These are phyloP conservation scores for Strongylocentrotus purpuratus DNA, from an alignment of 35 echinoderm and acorn worm species.

Conservation along the genomic window DNA sequence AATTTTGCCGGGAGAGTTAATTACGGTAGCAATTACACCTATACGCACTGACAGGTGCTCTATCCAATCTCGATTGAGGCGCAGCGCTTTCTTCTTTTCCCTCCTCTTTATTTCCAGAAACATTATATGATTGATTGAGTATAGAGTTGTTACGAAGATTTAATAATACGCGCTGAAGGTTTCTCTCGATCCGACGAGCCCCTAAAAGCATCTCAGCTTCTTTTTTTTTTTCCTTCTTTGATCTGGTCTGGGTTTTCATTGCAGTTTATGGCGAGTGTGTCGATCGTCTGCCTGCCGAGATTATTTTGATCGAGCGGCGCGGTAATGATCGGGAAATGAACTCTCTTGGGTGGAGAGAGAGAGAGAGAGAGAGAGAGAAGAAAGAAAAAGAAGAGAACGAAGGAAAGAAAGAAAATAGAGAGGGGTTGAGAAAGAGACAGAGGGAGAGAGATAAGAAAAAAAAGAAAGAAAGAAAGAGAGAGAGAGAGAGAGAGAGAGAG, in stretches of 20 bases:
- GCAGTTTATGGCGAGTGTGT: background rate
- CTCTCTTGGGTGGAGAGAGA: background rate
- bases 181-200: background rate
- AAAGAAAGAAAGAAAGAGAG: no score
- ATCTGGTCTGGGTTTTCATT: background rate
- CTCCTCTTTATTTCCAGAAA: background rate
- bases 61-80: background rate
- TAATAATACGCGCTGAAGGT: constrained; percentile 6
- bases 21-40: constrained; percentile 41
- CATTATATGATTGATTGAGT: background rate
- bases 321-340: background rate
- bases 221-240: background rate
- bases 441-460: no score
- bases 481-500: no score
- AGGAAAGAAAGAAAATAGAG: no score
- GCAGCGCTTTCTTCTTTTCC: background rate
- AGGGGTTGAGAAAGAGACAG: no score
- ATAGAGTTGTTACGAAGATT: constrained; percentile 8
- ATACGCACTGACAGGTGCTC: background rate
- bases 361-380: background rate
- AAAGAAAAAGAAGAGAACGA: background rate
- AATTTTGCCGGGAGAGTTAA: constrained; percentile 36
- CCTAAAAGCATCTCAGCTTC: background rate
- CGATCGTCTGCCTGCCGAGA: background rate
- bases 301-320: background rate